phyloP scores from a whole-genome alignment of 2,888 invertebrate genomes.

The Lepetodrilus schrolli region DNA sequence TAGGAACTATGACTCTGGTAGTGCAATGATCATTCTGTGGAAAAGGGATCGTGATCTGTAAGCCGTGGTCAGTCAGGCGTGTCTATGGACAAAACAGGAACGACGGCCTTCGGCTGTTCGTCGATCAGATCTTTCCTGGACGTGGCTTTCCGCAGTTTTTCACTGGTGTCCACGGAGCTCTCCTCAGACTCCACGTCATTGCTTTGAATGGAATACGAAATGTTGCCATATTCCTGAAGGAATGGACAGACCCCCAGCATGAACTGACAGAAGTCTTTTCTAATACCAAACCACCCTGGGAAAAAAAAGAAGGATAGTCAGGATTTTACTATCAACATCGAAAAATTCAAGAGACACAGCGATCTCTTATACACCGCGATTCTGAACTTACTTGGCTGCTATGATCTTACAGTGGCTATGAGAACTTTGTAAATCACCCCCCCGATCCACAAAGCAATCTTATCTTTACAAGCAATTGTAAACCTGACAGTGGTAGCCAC shows the following conservation, averaged over 20 bases:
- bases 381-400: no score
- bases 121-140: constrained; percentile 75
- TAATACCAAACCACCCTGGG: constrained; percentile 98
- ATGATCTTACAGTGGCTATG: no score
- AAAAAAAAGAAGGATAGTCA: constrained; percentile 59
- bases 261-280: constrained; percentile 97
- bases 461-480: no score
- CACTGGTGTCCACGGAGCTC: constrained; percentile 32
- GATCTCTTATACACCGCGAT: no score
- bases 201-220: constrained; percentile 83
- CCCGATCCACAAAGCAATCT: no score
- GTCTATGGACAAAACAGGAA: constrained; percentile 70
- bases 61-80: constrained; percentile 67
- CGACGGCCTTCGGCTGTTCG: constrained; percentile 77
- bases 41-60: no score
- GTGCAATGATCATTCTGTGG: neutral
- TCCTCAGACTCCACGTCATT: constrained; percentile 43
- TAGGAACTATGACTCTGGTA: neutral
- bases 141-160: constrained; percentile 30
- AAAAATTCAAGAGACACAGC: no score
- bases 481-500: no score
- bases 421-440: no score
- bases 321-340: no score
- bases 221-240: constrained; percentile 98
- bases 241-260: constrained; percentile 94